Evolutionary conservation across 2,888 invertebrate genomes (phyloP), one percentile per base, ranked within the genome.

Genomic region (Lissonota sp.): DNA sequence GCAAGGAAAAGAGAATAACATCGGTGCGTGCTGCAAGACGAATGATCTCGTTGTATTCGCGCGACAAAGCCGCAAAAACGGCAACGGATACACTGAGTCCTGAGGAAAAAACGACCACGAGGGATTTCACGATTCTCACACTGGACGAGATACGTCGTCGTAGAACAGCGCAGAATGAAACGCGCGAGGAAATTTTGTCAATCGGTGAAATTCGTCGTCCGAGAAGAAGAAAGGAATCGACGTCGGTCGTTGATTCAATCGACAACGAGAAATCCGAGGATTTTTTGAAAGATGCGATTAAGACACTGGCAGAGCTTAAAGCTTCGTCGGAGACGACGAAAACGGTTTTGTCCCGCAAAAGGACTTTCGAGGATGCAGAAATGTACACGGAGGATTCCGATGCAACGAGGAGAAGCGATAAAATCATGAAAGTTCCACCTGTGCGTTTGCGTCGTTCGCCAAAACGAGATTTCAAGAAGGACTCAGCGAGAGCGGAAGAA

Each of bases 111-210:
- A 8, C 46, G 51, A 42, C 66, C 79, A 1, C 71, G 7, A 70
- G 89, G 76, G 93, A 94, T 83, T 94, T 94, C 88, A 93, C 94
- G 77, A 91, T 93, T 1, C 85, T 94, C n/a, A 93, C 93, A 0
- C 91, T 94, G 16, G 94, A 94, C 72, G 94, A 94, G 79, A 92
- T 94, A 6, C 89, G 91, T 2, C 87, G 85, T 5, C 85, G 90
- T 5, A 90, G 88, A 76, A 85, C 79, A n/a, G 53, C 71, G 0
- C 74, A 46, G 55, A 4, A 1, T 40, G 6, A 6, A 10, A 5
- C 16, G 42, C 5, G 16, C 37, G 6, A 6, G 0, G 0, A n/a
- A 16, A 51, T 7, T 0, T 6, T n/a, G 16, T 49, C 73, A 26
- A 26, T 26, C 26, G 26, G 26, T 26, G 26, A 66, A 74, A 58